These are phyloP conservation scores for Raja brachyura DNA, from an alignment of 2,113 vertebrate species.

Conservation along the genomic window DNA sequence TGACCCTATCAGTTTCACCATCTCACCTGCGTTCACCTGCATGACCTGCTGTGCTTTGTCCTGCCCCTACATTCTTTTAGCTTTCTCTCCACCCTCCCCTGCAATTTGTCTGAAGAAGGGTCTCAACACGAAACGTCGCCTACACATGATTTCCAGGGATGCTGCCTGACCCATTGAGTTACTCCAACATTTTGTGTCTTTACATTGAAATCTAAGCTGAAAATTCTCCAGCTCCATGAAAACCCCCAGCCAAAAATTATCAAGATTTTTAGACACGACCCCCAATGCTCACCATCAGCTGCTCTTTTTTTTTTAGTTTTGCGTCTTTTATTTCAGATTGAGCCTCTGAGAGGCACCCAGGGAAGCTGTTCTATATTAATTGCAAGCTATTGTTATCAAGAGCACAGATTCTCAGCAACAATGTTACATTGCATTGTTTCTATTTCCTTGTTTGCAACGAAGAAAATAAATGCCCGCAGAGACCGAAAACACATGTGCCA, in stretches of 20 bases:
- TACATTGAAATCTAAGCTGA: background rate
- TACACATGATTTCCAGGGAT: no score
- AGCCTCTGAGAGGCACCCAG: background rate
- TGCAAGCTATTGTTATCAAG: background rate
- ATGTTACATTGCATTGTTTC: background rate
- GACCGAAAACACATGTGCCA: background rate
- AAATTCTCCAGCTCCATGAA: background rate
- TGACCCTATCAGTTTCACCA: no score
- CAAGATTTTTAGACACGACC: no score
- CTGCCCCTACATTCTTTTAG: no score
- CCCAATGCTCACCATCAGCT: background rate
- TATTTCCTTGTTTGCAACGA: background rate
- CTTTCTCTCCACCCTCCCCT: no score
- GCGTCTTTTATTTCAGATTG: background rate
- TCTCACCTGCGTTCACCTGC: no score
- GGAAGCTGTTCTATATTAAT: background rate
- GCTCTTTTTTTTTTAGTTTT: background rate
- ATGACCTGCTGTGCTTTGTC: no score
- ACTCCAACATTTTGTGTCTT: no score
- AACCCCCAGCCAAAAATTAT: background rate
- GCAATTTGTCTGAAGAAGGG: no score
- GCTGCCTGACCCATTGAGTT: no score
- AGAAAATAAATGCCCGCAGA: background rate
- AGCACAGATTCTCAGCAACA: background rate
- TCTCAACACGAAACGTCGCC: no score